Percentiles rank a stretch among this genome's conserved stretches.
phyloP scores from a whole-genome alignment of 1,140 invertebrate genomes.

The Melitaea cinxia region DNA sequence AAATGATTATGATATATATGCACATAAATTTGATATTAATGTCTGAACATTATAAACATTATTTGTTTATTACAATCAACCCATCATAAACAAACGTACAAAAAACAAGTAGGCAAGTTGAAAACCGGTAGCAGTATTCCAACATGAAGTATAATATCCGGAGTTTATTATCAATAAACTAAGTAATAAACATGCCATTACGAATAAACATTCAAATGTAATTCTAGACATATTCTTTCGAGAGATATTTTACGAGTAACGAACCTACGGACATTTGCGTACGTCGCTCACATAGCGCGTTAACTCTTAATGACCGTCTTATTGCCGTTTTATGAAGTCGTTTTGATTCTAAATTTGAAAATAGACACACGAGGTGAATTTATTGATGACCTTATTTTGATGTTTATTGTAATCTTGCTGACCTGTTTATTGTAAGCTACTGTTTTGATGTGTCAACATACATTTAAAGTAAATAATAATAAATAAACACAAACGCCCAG shows the following conservation, averaged over 20 bases:
- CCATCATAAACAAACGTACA: not conserved
- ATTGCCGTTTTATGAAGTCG: conserved; percentile 12
- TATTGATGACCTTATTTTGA: no score
- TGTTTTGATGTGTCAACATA: no score
- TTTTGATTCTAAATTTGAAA: not conserved
- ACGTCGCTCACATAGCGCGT: conserved; percentile 19
- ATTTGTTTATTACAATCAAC: not conserved
- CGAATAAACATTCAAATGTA: conserved; percentile 3
- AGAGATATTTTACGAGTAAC: conserved; percentile 19
- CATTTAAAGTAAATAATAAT: no score
- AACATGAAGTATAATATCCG: not conserved
- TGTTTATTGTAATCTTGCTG: no score
- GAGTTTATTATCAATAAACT: conserved; percentile 3
- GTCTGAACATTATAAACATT: no score
- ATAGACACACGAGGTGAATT: not conserved
- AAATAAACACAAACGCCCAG: no score
- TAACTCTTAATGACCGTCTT: conserved; percentile 16
- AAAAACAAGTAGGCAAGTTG: not conserved
- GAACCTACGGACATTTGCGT: conserved; percentile 18
- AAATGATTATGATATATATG: no score
- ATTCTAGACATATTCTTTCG: conserved; percentile 7
- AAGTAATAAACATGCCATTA: not conserved
- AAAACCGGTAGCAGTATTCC: not conserved
- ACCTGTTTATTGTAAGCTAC: no score
- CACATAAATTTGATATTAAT: no score